Conservation (phyloP, 2,797 vertebrate genomes). For the Premnoplex brunnescens region DNA sequence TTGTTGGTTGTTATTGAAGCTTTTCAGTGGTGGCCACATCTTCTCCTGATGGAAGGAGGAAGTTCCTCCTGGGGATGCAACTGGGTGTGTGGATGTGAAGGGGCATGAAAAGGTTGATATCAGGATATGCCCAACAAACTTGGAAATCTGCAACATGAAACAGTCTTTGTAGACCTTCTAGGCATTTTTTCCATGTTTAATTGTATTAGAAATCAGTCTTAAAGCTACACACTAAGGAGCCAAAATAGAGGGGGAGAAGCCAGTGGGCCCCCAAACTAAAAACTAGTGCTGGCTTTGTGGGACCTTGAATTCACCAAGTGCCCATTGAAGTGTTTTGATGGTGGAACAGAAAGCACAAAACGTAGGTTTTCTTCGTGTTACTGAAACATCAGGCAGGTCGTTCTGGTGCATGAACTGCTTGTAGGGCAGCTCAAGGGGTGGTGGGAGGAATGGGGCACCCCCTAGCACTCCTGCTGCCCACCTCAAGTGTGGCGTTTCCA, state of each 20-base stretch:
- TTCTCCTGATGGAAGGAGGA: neutral
- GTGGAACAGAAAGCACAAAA: neutral
- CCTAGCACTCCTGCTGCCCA: neutral
- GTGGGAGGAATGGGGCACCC: neutral
- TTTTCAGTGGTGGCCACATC: neutral
- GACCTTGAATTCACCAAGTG: neutral
- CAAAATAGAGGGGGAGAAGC: neutral
- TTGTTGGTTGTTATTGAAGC: neutral
- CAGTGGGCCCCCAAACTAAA: neutral
- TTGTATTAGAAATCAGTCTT: neutral
- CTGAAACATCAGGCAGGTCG: neutral
- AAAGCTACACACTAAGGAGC: neutral
- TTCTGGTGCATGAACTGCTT: neutral
- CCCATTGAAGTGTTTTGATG: neutral
- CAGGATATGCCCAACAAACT: neutral
- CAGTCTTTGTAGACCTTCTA: neutral
- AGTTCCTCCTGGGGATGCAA: neutral
- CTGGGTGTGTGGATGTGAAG: neutral
- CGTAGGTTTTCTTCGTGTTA: neutral
- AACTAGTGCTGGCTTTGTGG: neutral
- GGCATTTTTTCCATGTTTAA: neutral
- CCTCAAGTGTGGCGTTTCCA: neutral
- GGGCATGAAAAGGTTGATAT: neutral
- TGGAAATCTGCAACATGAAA: neutral
- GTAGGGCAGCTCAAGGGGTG: neutral